A percentile compares a stretch with the other conserved stretches of the same genome.
Conservation (phyloP, 2,888 invertebrate species). For the Labia minor region DNA sequence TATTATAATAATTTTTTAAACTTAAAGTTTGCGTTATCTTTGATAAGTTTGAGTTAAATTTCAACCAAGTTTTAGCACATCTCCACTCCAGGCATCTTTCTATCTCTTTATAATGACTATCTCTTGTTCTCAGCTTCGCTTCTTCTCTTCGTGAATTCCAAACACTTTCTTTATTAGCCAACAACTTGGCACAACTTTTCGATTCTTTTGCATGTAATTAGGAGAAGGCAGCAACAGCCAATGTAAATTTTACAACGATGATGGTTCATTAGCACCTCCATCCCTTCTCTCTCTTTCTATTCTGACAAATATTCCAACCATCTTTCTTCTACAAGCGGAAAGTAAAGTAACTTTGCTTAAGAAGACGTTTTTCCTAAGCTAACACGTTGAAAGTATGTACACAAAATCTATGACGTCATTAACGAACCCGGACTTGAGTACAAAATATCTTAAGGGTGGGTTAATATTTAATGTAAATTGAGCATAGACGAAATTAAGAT, state of each 20-base stretch:
- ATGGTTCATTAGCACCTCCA: too few species aligned
- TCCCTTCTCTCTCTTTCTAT: too few species aligned
- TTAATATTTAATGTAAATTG: background rate
- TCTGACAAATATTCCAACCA: background rate
- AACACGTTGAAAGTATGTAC: constrained; percentile 8
- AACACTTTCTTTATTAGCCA: background rate
- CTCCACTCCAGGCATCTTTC: constrained; percentile 4
- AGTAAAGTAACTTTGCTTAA: background rate
- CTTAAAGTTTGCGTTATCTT: background rate
- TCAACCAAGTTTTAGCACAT: background rate
- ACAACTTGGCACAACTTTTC: background rate
- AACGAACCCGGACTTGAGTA: background rate
- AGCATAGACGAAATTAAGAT: background rate
- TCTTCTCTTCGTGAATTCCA: background rate
- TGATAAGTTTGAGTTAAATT: constrained; percentile 13
- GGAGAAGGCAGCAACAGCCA: too few species aligned
- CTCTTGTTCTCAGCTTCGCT: background rate
- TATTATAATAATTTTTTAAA: background rate
- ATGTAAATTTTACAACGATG: too few species aligned
- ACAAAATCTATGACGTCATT: background rate
- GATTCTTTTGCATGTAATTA: too few species aligned
- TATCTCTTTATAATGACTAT: constrained; percentile 1
- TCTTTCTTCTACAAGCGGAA: background rate
- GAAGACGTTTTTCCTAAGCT: background rate
- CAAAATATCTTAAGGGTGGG: background rate